Evolutionary conservation across 92 coral and sea anemone species (phyloP), one percentile per base, ranked within the genome.

Genomic region (Heliopora coerulea): DNA sequence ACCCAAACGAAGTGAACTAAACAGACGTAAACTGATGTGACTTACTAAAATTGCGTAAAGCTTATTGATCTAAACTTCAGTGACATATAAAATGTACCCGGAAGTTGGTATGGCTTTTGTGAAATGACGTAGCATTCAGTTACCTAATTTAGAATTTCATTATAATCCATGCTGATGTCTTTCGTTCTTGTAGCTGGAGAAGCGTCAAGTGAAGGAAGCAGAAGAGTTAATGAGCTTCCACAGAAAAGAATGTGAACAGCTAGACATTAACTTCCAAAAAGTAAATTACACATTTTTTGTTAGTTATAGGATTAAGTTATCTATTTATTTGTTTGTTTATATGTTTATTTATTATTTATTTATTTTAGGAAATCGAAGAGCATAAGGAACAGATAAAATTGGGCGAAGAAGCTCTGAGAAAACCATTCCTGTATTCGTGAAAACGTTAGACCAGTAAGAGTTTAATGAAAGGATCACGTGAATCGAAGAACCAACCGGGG

Each of bases 341-440:
- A n/a, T n/a, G n/a, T n/a, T n/a, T n/a, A n/a, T n/a, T n/a, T n/a
- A 28, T 67, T 12, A 31, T 2, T 39, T 8, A n/a, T 32, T 8
- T 21, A 32, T 54, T 30, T 44, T 41, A 93, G 98, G 79, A 78
- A 20, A 78, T 85, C 49, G 84, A 87, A 28, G 93, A 88, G 50
- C 88, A 87, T 41, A 82, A 80, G 50, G 87, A 87, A 59, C 83
- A 82, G 62, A 93, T 93, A 83, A 82, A 84, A 83, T 82, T 86
- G 17, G 88, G 91, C 31, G 98, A 96, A 49, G 98, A 93, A 73
- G 91, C 80, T 58, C 75, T 84, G 58, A 83, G 96, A 35, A 93
- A 86, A 72, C 96, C 96, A 29, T 86, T 92, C 40, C 88, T 82
- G 39, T 84, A 91, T 9, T 88, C 96, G 0, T 93, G 78, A 80